Conservation (phyloP, 2,888 invertebrate species). For the Chelonus formosanus region DNA sequence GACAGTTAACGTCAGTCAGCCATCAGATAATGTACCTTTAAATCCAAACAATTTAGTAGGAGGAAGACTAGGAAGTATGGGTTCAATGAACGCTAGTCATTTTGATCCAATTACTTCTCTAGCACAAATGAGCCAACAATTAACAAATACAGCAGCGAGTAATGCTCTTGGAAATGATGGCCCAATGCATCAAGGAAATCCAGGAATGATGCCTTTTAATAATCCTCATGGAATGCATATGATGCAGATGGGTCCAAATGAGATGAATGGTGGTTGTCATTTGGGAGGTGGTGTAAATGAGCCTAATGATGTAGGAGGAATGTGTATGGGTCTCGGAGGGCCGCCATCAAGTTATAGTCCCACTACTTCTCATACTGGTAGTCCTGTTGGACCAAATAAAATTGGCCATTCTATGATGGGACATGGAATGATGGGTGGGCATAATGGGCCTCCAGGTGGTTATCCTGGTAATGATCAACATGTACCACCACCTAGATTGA, state of each 20-base stretch:
- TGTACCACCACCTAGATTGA: slow-evolving; percentile 68
- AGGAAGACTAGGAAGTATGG: slow-evolving; percentile 57
- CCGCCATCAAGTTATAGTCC: slow-evolving; percentile 61
- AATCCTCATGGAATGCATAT: slow-evolving; percentile 65
- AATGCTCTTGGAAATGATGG: slow-evolving; percentile 69
- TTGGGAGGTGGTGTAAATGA: slow-evolving; percentile 56
- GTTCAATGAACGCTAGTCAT: slow-evolving; percentile 68
- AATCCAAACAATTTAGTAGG: slow-evolving; percentile 73
- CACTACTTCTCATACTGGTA: slow-evolving; percentile 59
- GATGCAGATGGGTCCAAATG: slow-evolving; percentile 61
- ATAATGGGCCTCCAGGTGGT: slow-evolving; percentile 42
- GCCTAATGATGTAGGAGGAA: slow-evolving; percentile 56
- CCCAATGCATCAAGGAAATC: slow-evolving; percentile 61
- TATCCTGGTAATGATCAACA: slow-evolving; percentile 55
- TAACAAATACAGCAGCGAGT: slow-evolving; percentile 79
- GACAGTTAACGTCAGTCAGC: slow-evolving; percentile 57
- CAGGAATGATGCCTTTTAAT: slow-evolving; percentile 69
- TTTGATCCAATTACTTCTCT: slow-evolving; percentile 94
- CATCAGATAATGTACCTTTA: slow-evolving; percentile 72
- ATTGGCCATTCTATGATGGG: slow-evolving; percentile 59
- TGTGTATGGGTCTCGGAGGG: slow-evolving; percentile 60
- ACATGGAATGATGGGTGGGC: slow-evolving; percentile 58
- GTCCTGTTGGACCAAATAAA: slow-evolving; percentile 57
- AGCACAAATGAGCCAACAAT: slow-evolving; percentile 93
- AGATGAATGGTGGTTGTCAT: slow-evolving; percentile 64